phyloP scores from a whole-genome alignment of 2,797 vertebrate species.

The Pristis pectinata region DNA sequence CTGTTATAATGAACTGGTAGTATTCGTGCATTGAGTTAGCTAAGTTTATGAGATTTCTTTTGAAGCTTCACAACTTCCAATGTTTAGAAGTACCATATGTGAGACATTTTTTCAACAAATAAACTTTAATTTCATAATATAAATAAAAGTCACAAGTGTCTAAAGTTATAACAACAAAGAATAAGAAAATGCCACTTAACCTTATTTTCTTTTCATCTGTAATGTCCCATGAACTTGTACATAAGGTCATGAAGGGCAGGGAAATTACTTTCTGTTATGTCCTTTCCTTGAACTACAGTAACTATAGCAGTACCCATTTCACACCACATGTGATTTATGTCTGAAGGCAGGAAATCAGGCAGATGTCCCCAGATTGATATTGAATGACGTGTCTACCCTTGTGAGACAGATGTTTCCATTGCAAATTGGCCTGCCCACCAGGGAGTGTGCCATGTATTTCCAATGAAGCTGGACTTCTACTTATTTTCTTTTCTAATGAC shows the following conservation, averaged over 20 bases:
- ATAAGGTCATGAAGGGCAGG: not conserved
- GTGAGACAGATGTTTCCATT: not conserved
- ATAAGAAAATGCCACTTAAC: not conserved
- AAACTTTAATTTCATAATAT: not conserved
- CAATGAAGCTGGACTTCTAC: not conserved
- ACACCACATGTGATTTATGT: not conserved
- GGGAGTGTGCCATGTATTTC: not conserved
- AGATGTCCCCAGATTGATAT: not conserved
- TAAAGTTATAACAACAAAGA: not conserved
- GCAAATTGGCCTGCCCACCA: not conserved
- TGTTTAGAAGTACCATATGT: not conserved
- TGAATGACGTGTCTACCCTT: not conserved
- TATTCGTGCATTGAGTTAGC: not conserved
- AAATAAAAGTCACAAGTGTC: not conserved
- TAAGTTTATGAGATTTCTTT: not conserved
- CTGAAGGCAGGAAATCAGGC: not conserved
- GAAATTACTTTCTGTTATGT: not conserved
- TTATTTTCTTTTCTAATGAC: not conserved
- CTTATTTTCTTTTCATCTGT: not conserved
- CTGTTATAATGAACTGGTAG: not conserved
- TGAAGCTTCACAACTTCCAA: not conserved
- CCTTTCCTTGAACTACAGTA: not conserved
- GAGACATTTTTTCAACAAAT: not conserved
- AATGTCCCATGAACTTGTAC: not conserved
- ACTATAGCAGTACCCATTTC: not conserved